These are phyloP conservation scores for Macaca mulatta DNA, from an alignment of 2,113 vertebrate species.

Conservation along the genomic window DNA sequence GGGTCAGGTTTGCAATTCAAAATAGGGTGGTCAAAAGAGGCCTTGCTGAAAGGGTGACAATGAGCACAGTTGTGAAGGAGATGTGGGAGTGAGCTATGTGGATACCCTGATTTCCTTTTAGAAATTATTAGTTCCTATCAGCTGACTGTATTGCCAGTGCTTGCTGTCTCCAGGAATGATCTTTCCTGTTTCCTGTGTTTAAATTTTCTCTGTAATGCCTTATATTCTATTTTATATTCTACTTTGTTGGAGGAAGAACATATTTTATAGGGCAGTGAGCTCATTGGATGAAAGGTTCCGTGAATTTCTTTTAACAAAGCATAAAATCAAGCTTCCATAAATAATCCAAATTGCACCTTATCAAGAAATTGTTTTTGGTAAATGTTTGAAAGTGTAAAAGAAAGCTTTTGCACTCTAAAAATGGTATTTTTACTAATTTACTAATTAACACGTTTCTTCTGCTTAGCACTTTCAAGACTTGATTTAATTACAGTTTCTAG, in stretches of 20 bases:
- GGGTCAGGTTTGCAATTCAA: not conserved
- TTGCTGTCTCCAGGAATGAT: not conserved
- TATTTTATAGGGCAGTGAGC: not conserved
- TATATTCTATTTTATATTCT: not conserved
- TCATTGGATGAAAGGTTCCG: conserved; percentile 24
- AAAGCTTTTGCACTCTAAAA: conserved; percentile 69
- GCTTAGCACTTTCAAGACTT: conserved; percentile 80
- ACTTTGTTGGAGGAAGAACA: not conserved
- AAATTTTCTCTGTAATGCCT: not conserved
- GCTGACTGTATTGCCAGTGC: too few relatives aligned
- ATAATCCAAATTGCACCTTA: conserved; percentile 51
- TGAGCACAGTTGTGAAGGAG: not conserved
- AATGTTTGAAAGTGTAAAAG: conserved; percentile 65
- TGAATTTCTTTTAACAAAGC: conserved; percentile 14
- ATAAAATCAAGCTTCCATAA: conserved; percentile 39
- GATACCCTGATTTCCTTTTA: not conserved
- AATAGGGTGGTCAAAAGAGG: not conserved
- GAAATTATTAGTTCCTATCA: not conserved
- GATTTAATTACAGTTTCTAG: conserved; percentile 82
- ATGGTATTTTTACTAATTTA: conserved; percentile 79
- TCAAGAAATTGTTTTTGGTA: conserved; percentile 43
- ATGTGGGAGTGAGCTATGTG: not conserved
- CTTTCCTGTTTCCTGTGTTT: not conserved
- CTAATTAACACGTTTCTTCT: conserved; percentile 83
- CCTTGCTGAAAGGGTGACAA: not conserved